Evolutionary conservation across 2,888 invertebrate species (phyloP), one percentile per base, ranked within the genome.

Genomic region (Macaria notata): DNA sequence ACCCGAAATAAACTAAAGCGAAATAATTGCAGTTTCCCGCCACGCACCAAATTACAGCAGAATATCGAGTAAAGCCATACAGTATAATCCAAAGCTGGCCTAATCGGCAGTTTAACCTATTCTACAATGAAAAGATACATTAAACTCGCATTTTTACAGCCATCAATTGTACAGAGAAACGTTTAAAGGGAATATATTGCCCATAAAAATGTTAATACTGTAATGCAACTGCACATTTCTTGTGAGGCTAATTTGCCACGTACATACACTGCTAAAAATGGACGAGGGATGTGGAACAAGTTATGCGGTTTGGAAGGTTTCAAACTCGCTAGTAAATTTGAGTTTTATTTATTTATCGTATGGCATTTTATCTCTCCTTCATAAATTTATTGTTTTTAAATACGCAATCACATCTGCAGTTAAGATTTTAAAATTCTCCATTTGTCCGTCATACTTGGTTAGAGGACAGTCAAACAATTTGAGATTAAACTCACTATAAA

Each of bases 121-220:
- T 75, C 73, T 70, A 71, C 62, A 63, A 67, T 68, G 73, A 66
- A 55, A 70, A 78, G 75, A 80, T 75, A 69, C 79, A 81, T 83
- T 84, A 84, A 84, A 81, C 73, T 71, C 72, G 75, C 79, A 85
- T 88, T 79, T 68, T 70, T 66, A 72, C 67, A 65, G 56, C 80
- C 84, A 88, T 89, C 88, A 86, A 88, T 88, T 88, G 78, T 74
- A 61, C 68, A 62, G 71, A 63, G 73, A 75, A 77, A 75, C 86
- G 80, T 74, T 81, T 79, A 75, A 76, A 75, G 74, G 66, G 69
- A 81, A 89, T 85, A 83, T 88, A 91, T 86, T 68, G 86, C 76
- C 88, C 81, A 88, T 90, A 88, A 89, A 89, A 85, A 89, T 89
- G 89, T 88, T 86, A 90, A 91, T 91, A 84, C 86, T 64, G 75